Evolutionary conservation across 2,888 invertebrate genomes (phyloP).

Genomic region (Drosophila meridiana): DNA sequence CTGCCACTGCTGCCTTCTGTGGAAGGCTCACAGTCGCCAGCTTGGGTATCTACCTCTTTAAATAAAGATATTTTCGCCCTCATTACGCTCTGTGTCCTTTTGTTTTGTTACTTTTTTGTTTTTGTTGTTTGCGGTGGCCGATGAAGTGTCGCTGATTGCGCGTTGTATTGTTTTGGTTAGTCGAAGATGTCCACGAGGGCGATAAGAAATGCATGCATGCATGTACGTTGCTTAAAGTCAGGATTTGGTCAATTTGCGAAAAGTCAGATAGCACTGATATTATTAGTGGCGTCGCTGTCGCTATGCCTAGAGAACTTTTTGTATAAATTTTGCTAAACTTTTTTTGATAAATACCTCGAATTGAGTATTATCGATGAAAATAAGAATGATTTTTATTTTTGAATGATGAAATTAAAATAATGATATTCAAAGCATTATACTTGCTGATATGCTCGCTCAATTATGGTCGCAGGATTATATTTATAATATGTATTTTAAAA

Average conservation of each 20-base stretch:
- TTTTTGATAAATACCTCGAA: slow-evolving; percentile 1
- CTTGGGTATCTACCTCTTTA: slow-evolving; percentile 49
- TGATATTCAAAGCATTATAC: neutral
- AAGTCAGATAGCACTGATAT: slow-evolving; percentile 44
- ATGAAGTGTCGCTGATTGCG: slow-evolving; percentile 83
- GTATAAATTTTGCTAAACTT: neutral
- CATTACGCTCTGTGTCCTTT: slow-evolving; percentile 78
- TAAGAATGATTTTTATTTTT: neutral
- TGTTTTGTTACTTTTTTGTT: slow-evolving; percentile 53
- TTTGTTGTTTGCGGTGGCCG: slow-evolving; percentile 57
- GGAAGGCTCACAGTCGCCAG: slow-evolving; percentile 56
- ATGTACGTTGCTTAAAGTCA: slow-evolving; percentile 38
- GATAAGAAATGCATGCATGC: slow-evolving; percentile 64
- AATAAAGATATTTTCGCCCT: slow-evolving; percentile 82
- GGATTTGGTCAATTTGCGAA: slow-evolving; percentile 53
- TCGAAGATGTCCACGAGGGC: slow-evolving; percentile 64
- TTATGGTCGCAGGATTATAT: neutral
- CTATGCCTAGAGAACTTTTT: slow-evolving; percentile 26
- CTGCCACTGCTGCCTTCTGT: slow-evolving; percentile 42
- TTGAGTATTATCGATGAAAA: slow-evolving; percentile 1
- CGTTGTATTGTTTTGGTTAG: slow-evolving; percentile 80
- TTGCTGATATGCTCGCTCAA: neutral
- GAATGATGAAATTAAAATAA: neutral
- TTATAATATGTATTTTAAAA: neutral
- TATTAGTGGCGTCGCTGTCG: slow-evolving; percentile 43